Base-by-base conservation (phyloP, 2,888 invertebrate genomes). In the Celastrina argiolus region DNA sequence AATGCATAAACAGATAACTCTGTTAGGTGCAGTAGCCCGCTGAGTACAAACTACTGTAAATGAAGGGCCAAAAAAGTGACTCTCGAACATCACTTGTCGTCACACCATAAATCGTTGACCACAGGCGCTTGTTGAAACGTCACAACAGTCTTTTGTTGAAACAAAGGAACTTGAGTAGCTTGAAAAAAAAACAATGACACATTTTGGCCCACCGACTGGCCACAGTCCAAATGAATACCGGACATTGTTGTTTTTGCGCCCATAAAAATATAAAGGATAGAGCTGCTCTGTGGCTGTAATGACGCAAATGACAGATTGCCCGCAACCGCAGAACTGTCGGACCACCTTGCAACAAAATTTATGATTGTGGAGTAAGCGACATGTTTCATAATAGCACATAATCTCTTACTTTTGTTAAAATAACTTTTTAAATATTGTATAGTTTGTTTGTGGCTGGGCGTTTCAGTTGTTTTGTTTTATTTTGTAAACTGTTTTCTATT, bases 241-340 rank as follows among this genome's bases (percentile, higher is more conserved):
- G 26, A 26, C 16, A 34, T 34, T 39, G 70, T 73, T 67, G 69
- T n/a, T 6, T 36, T 64, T 64, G 67, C 64, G n/a, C 31, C 22
- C 22, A 41, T 45, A 8, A 61, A 58, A 51, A 45, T 65, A 16
- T 26, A 34, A 36, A 36, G 56, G 31, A 63, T 4, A 66, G 68
- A 72, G 70, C 74, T 70, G 69, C 64, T 67, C 70, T 72, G 72
- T 70, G 71, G 69, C 68, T 67, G 59, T 70, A 74, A 74, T 73
- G 72, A 70, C 67, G 71, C 71, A 74, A 74, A 73, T 74, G 73
- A 71, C 70, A 72, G 74, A 71, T 73, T 73, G 73, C 75, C 73
- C 74, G 74, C 83, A 79, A 88, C 89, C 88, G 90, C 90, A 90
- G 90, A 90, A 90, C 90, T 89, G 90, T 88, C 88, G 86, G 90